phyloP scores from a whole-genome alignment of 2,888 invertebrate genomes.

The Strigamia maritima region DNA sequence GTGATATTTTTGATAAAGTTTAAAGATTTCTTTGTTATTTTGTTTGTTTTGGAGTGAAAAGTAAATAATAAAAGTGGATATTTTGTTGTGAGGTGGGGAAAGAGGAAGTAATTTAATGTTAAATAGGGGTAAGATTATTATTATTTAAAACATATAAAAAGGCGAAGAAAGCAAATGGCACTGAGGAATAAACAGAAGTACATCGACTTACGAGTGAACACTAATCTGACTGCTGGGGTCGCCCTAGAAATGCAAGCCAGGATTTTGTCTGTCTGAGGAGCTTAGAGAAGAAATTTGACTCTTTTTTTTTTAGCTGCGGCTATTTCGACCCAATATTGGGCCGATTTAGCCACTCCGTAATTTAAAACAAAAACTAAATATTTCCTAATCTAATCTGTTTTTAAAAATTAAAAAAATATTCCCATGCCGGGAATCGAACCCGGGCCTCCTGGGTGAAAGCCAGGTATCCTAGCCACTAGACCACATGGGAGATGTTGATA shows the following conservation, averaged over 20 bases:
- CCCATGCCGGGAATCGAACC: too few relatives aligned
- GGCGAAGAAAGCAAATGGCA: not conserved
- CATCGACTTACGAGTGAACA: slow-evolving; percentile 4
- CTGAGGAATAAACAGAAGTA: slow-evolving; percentile 1
- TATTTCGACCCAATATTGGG: too few relatives aligned
- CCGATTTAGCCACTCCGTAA: too few relatives aligned
- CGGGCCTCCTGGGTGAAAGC: too few relatives aligned
- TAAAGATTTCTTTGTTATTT: not conserved
- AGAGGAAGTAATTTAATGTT: not conserved
- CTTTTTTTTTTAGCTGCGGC: too few relatives aligned
- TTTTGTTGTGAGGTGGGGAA: too few relatives aligned
- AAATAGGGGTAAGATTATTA: not conserved
- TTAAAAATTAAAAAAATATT: too few relatives aligned
- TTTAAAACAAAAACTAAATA: too few relatives aligned
- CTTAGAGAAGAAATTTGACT: not conserved
- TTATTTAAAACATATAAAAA: not conserved
- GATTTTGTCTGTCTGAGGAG: slow-evolving; percentile 9
- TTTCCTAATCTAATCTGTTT: too few relatives aligned
- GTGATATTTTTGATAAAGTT: not conserved
- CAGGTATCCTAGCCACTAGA: too few relatives aligned
- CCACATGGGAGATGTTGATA: too few relatives aligned
- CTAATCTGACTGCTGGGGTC: not conserved
- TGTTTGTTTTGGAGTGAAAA: too few relatives aligned
- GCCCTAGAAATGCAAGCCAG: slow-evolving; percentile 5
- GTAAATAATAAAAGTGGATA: not conserved